phyloP scores from a whole-genome alignment of 2,888 invertebrate species.

The Caenorhabditis sinica region DNA sequence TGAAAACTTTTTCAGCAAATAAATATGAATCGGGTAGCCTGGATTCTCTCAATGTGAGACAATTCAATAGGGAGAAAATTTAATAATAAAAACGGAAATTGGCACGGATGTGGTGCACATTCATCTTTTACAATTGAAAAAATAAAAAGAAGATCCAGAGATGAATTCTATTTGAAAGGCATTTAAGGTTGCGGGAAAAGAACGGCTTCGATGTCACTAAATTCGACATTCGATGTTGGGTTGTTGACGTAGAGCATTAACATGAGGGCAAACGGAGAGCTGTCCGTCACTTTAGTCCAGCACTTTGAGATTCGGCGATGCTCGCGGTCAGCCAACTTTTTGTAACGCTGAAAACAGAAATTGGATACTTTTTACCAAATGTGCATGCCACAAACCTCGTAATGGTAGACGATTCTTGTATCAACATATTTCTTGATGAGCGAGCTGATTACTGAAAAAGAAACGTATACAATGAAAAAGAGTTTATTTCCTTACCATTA shows the following conservation, averaged over 20 bases:
- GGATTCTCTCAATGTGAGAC: neutral
- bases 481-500: neutral
- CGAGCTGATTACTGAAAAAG: conserved; percentile 11
- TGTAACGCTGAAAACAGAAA: conserved; percentile 34
- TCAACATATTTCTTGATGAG: conserved; percentile 47
- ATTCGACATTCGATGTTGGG: neutral
- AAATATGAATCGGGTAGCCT: conserved; percentile 22
- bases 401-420: conserved; percentile 43
- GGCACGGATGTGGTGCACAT: neutral
- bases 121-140: neutral
- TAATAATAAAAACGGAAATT: neutral
- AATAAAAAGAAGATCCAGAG: neutral
- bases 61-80: neutral
- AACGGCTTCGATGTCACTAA: conserved; percentile 14
- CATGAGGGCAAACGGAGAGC: conserved; percentile 41
- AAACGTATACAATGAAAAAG: neutral
- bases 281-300: conserved; percentile 35
- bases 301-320: conserved; percentile 24
- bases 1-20: conserved; percentile 9
- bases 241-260: conserved; percentile 51
- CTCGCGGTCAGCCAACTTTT: conserved; percentile 41
- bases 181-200: conserved; percentile 14
- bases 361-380: neutral
- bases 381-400: conserved; percentile 19
- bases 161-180: neutral